phyloP scores from a whole-genome alignment of 2,797 vertebrate genomes.

The Coreius guichenoti region DNA sequence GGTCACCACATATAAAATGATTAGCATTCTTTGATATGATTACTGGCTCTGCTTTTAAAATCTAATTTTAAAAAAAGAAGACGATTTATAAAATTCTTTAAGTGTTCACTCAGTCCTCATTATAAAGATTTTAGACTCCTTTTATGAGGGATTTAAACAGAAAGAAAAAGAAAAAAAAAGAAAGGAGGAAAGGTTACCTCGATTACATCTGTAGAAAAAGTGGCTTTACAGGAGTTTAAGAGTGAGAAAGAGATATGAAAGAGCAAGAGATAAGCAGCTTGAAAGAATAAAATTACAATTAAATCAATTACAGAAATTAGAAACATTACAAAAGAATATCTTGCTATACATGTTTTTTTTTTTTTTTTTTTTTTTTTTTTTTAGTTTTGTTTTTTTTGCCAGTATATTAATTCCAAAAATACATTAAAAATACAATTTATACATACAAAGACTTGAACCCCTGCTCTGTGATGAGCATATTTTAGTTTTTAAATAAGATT shows the following conservation, averaged over 20 bases:
- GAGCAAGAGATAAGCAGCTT: background rate
- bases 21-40: conserved; percentile 78
- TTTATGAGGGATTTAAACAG: conserved; percentile 65
- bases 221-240: conserved; percentile 41
- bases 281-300: too few relatives aligned
- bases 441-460: background rate
- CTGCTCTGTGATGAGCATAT: background rate
- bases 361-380: background rate
- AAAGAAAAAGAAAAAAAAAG: conserved; percentile 37
- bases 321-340: background rate
- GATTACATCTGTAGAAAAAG: conserved; percentile 37
- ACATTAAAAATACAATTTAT: background rate
- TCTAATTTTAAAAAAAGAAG: conserved; percentile 58
- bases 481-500: background rate
- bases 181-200: conserved; percentile 24
- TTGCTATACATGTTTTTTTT: background rate
- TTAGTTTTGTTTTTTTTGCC: background rate
- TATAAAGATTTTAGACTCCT: conserved; percentile 67
- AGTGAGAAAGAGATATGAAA: conserved; percentile 9
- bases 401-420: background rate
- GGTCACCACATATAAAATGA: conserved; percentile 75
- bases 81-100: conserved; percentile 72
- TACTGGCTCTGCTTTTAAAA: conserved; percentile 68
- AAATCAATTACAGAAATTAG: background rate
- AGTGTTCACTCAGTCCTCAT: conserved; percentile 77